A percentile compares a stretch with the other conserved stretches of the same genome.
Conservation (phyloP, 1,140 invertebrate genomes). For the Meloidogyne chitwoodi region DNA sequence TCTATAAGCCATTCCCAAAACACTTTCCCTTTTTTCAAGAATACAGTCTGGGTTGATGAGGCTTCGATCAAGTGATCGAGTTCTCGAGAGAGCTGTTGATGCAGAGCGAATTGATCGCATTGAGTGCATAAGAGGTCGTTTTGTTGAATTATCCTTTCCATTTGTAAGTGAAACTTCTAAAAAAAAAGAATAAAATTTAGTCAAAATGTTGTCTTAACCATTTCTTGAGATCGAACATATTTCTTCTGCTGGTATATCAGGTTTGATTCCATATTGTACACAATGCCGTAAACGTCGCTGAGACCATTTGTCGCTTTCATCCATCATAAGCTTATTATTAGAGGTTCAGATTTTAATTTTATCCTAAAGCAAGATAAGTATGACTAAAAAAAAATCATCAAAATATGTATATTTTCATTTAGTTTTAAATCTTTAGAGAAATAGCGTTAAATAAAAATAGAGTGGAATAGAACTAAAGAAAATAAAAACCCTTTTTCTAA, state of each 20-base stretch:
- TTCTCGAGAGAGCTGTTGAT: neutral
- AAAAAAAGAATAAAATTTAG: constrained; percentile 12
- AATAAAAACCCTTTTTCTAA: too few relatives aligned
- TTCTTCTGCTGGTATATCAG: constrained; percentile 14
- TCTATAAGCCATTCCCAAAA: constrained; percentile 16
- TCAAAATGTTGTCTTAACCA: neutral
- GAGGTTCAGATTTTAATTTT: too few relatives aligned
- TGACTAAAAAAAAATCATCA: too few relatives aligned
- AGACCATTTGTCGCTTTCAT: constrained; percentile 27
- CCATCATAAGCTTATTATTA: neutral
- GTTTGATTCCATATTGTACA: constrained; percentile 25
- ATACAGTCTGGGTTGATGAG: neutral
- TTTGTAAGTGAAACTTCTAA: neutral
- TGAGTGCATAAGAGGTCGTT: neutral
- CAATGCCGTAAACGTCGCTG: constrained; percentile 21
- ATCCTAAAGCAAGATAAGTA: too few relatives aligned
- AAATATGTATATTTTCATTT: too few relatives aligned
- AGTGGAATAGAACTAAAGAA: too few relatives aligned
- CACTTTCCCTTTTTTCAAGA: constrained; percentile 16
- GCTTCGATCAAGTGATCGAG: neutral
- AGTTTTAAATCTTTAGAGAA: too few relatives aligned
- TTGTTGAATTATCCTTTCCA: neutral
- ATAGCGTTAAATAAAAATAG: too few relatives aligned
- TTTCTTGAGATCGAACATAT: neutral
- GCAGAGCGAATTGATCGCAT: neutral